Percentiles rank a stretch among this genome's conserved stretches.
Evolutionary conservation across 2,888 invertebrate genomes (phyloP).

Genomic region (Lysandra coridon): DNA sequence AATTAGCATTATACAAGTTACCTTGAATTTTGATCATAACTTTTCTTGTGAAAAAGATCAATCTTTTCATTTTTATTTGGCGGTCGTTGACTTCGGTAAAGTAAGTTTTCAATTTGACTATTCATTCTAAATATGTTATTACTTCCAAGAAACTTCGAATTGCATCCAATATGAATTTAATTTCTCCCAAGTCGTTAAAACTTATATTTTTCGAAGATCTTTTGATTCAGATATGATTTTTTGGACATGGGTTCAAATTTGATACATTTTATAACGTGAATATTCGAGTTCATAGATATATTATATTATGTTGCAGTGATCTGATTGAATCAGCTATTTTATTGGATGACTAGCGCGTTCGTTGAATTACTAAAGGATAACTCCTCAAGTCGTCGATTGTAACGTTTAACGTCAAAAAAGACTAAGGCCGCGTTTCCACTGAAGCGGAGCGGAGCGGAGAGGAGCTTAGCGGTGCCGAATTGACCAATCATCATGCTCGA

Average conservation of each 20-base stretch:
- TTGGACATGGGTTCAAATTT: neutral
- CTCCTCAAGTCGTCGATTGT: no score
- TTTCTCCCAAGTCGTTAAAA: neutral
- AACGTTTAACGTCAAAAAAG: no score
- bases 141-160: constrained; percentile 3
- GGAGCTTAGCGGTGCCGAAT: no score
- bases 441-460: no score
- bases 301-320: no score
- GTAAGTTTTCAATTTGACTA: neutral
- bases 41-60: neutral
- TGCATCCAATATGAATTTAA: neutral
- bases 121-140: neutral
- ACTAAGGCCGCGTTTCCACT: no score
- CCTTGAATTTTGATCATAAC: neutral
- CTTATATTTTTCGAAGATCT: neutral
- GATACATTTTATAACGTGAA: neutral
- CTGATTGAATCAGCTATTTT: no score
- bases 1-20: neutral
- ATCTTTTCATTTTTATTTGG: neutral
- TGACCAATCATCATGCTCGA: no score
- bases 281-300: neutral
- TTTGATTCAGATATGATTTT: neutral
- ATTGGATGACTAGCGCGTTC: no score
- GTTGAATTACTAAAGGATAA: no score
- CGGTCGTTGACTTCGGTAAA: neutral